phyloP scores from a whole-genome alignment of 2,888 invertebrate genomes.

The Melinaea marsaeus region DNA sequence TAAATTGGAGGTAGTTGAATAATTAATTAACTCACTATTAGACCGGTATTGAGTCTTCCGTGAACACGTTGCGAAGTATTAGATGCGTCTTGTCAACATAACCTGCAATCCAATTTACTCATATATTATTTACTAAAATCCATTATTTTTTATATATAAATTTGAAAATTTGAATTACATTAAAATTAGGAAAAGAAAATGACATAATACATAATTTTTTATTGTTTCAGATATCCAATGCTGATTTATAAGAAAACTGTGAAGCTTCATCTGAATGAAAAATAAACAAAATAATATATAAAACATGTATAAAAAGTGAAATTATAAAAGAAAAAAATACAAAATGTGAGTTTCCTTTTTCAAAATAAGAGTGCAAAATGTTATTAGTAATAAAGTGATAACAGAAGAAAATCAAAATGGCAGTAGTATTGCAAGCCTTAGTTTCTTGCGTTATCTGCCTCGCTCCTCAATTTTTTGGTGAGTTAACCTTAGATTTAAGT shows the following conservation, averaged over 20 bases:
- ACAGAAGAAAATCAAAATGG: slow-evolving; percentile 54
- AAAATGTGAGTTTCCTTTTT: slow-evolving; percentile 9
- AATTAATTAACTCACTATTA: too few species aligned
- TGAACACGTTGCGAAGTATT: too few species aligned
- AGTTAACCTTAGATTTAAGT: slow-evolving; percentile 34
- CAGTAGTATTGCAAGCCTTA: slow-evolving; percentile 44
- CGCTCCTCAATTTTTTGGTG: slow-evolving; percentile 59
- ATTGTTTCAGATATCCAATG: neutral
- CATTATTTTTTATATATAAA: too few species aligned
- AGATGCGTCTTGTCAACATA: too few species aligned
- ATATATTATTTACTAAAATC: too few species aligned
- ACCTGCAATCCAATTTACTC: too few species aligned
- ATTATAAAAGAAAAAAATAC: neutral
- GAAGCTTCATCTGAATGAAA: neutral
- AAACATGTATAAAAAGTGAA: neutral
- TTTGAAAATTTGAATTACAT: too few species aligned
- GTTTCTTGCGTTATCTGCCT: slow-evolving; percentile 44
- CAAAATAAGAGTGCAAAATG: slow-evolving; percentile 31
- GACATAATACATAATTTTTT: neutral
- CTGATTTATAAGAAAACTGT: neutral
- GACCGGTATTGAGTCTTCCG: too few species aligned
- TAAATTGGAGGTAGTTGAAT: too few species aligned
- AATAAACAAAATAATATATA: too few species aligned
- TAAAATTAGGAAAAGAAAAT: too few species aligned
- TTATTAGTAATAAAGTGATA: slow-evolving; percentile 25